These are phyloP conservation scores for Orthochromis indermauri DNA, from an alignment of 2,113 vertebrate species.

Conservation along the genomic window DNA sequence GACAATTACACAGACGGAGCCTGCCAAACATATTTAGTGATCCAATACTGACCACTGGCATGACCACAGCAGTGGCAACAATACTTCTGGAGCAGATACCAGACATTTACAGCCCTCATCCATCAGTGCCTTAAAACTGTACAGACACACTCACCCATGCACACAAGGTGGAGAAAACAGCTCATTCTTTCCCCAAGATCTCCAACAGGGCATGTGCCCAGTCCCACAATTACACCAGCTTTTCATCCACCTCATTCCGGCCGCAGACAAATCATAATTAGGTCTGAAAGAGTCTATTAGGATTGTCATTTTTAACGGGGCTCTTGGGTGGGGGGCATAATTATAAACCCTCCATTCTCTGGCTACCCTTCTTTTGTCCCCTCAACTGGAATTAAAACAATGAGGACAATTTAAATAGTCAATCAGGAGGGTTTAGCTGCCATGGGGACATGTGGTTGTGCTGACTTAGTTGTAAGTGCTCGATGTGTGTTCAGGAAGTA, in stretches of 20 bases:
- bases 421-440: conserved; percentile 43
- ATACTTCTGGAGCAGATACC: not conserved
- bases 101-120: not conserved
- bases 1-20: not conserved
- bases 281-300: conserved; percentile 70
- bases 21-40: not conserved
- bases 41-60: not conserved
- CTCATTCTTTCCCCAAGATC: conserved; percentile 30
- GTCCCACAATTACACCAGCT: conserved; percentile 61
- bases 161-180: not conserved
- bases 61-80: not conserved
- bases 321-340: conserved; percentile 44
- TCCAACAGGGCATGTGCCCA: conserved; percentile 32
- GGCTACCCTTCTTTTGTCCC: conserved; percentile 50
- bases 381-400: conserved; percentile 61
- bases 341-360: conserved; percentile 57
- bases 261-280: conserved; percentile 72
- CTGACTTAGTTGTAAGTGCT: conserved; percentile 8
- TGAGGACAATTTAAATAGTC: conserved; percentile 57
- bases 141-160: not conserved
- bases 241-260: conserved; percentile 60
- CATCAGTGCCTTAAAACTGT: not conserved
- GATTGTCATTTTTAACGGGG: conserved; percentile 67
- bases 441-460: conserved; percentile 14
- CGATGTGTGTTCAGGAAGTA: not conserved